Evolutionary conservation across 2,113 vertebrate genomes (phyloP).

Genomic region (Cyprinodon variegatus): DNA sequence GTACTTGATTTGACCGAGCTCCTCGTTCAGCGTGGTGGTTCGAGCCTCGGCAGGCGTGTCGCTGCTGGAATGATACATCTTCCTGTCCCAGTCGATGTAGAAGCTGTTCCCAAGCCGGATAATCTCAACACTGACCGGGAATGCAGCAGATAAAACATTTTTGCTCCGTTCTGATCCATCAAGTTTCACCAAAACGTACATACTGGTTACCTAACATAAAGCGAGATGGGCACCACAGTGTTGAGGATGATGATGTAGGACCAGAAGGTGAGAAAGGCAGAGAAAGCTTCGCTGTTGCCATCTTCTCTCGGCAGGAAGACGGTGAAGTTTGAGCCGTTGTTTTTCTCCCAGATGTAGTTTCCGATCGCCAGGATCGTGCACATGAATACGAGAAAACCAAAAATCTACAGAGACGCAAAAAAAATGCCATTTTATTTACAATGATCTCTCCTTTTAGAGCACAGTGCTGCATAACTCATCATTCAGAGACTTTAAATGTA

Average conservation of each 20-base stretch:
- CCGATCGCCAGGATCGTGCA: conserved; percentile 89
- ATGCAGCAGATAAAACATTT: background rate
- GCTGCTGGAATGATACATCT: conserved; percentile 86
- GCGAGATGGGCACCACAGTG: conserved; percentile 96
- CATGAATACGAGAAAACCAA: conserved; percentile 87
- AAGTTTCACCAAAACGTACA: background rate
- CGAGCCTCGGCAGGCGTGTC: conserved; percentile 89
- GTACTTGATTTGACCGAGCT: conserved; percentile 96
- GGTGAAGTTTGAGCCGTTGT: conserved; percentile 85
- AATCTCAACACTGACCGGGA: conserved; percentile 88
- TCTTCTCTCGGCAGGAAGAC: conserved; percentile 85
- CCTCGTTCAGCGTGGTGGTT: conserved; percentile 96
- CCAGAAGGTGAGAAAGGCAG: conserved; percentile 91
- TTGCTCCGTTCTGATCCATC: background rate
- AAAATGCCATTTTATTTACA: background rate
- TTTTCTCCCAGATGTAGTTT: conserved; percentile 88
- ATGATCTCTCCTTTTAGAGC: no score
- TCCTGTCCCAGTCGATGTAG: conserved; percentile 96
- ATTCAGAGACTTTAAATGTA: no score
- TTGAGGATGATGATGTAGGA: conserved; percentile 98
- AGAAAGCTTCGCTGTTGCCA: conserved; percentile 76
- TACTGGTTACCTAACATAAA: conserved; percentile 88
- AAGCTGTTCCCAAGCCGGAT: conserved; percentile 96
- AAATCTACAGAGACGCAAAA: conserved; percentile 81
- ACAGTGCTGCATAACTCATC: no score